Conservation (phyloP, 2,797 vertebrate genomes). For the Potorous gilbertii region DNA sequence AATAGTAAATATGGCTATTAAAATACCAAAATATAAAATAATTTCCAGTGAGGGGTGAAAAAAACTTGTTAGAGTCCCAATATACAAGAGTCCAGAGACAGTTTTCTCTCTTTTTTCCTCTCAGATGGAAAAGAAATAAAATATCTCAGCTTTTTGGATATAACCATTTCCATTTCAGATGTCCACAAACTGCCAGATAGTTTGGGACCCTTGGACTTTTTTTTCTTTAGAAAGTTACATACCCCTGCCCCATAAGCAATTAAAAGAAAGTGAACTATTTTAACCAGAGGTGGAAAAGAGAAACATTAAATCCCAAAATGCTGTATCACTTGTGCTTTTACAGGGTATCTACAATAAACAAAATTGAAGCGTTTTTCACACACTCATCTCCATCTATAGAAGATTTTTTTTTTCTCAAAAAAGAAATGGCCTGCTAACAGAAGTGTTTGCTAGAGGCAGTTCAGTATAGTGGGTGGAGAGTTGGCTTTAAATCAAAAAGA, state of each 20-base stretch:
- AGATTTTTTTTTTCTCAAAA: slow-evolving; percentile 55
- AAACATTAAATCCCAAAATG: slow-evolving; percentile 79
- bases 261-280: slow-evolving; percentile 80
- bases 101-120: slow-evolving; percentile 32
- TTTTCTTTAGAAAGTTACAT: slow-evolving; percentile 69
- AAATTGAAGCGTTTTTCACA: slow-evolving; percentile 84
- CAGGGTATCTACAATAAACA: slow-evolving; percentile 80
- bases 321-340: slow-evolving; percentile 75
- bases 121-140: slow-evolving; percentile 54
- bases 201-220: slow-evolving; percentile 60
- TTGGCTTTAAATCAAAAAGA: not conserved
- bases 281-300: slow-evolving; percentile 84
- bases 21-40: slow-evolving; percentile 20
- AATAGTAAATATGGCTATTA: not conserved
- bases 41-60: slow-evolving; percentile 1
- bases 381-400: slow-evolving; percentile 76
- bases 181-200: slow-evolving; percentile 20
- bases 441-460: slow-evolving; percentile 66
- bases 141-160: slow-evolving; percentile 25
- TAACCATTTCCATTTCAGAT: slow-evolving; percentile 41
- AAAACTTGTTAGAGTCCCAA: slow-evolving; percentile 5
- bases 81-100: slow-evolving; percentile 24
- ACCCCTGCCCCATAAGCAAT: slow-evolving; percentile 84
- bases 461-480: slow-evolving; percentile 5
- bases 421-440: slow-evolving; percentile 37